phyloP scores from a whole-genome alignment of 2,113 vertebrate species.

The Macrotus californicus region DNA sequence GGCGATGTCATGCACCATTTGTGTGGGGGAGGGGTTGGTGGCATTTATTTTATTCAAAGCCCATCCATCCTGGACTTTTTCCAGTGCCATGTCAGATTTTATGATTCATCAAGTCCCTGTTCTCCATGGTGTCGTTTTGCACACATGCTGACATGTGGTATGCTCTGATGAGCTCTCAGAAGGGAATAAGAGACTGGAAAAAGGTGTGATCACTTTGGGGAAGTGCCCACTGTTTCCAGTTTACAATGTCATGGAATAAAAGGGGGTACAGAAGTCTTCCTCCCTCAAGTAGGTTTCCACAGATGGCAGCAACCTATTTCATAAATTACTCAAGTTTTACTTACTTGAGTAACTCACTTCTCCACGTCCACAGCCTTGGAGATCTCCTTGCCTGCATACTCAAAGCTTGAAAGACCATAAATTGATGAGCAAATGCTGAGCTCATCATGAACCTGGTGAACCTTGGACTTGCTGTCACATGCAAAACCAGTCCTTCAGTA shows the following conservation, averaged over 20 bases:
- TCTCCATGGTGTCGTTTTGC: slow-evolving; percentile 6
- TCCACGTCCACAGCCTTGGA: neutral
- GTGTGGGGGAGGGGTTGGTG: slow-evolving; percentile 17
- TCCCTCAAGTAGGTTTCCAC: neutral
- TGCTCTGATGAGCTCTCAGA: neutral
- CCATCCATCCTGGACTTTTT: slow-evolving; percentile 51
- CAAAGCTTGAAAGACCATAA: neutral
- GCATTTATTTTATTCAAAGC: slow-evolving; percentile 66
- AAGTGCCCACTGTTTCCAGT: neutral
- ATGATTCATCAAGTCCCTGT: slow-evolving; percentile 58
- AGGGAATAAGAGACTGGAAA: neutral
- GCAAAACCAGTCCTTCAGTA: neutral
- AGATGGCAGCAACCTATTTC: neutral
- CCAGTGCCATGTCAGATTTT: slow-evolving; percentile 30
- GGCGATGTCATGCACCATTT: slow-evolving; percentile 57
- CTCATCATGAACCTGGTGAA: neutral
- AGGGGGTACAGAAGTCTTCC: neutral
- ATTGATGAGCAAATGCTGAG: neutral
- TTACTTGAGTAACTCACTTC: neutral
- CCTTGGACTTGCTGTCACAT: neutral
- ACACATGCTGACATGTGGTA: neutral
- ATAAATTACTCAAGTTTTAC: neutral
- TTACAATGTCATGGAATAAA: neutral
- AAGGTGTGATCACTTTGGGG: neutral
- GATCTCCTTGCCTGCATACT: neutral